Evolutionary conservation across 2,797 vertebrate genomes (phyloP).

Genomic region (Nyctibius grandis): DNA sequence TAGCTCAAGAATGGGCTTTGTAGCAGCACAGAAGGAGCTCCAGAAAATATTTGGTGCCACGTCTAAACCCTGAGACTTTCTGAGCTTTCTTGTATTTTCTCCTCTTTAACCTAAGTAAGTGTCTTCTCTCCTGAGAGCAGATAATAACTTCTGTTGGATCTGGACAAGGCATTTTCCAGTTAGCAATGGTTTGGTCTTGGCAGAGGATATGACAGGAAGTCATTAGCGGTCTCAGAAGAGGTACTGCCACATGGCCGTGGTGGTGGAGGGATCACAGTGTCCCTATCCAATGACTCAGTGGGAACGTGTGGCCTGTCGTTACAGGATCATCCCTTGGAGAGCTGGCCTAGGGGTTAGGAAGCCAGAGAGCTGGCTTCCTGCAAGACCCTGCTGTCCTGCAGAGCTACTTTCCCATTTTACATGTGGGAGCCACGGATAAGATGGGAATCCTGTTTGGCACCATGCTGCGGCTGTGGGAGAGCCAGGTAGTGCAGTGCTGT

Average conservation of each 20-base stretch:
- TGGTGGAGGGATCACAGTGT: accelerated
- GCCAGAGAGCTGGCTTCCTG: background rate
- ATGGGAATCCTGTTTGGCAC: background rate
- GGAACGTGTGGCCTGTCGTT: accelerated
- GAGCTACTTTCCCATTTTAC: background rate
- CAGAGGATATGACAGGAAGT: background rate
- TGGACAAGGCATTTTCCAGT: background rate
- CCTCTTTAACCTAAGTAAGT: background rate
- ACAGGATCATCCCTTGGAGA: background rate
- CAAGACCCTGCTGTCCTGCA: background rate
- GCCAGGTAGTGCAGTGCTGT: background rate
- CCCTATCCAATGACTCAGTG: background rate
- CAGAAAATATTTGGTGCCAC: background rate
- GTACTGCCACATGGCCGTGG: accelerated
- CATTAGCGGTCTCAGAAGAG: background rate
- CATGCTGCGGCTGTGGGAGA: background rate
- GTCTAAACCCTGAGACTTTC: background rate
- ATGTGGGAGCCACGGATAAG: background rate
- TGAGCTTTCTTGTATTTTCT: background rate
- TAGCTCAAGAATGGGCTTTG: background rate
- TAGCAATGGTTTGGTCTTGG: background rate
- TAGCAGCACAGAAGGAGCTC: background rate
- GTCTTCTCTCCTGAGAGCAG: background rate
- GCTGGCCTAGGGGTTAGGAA: accelerated
- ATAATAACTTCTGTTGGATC: background rate